phyloP scores from a whole-genome alignment of 2,888 invertebrate species.

The Odontocerum albicorne region DNA sequence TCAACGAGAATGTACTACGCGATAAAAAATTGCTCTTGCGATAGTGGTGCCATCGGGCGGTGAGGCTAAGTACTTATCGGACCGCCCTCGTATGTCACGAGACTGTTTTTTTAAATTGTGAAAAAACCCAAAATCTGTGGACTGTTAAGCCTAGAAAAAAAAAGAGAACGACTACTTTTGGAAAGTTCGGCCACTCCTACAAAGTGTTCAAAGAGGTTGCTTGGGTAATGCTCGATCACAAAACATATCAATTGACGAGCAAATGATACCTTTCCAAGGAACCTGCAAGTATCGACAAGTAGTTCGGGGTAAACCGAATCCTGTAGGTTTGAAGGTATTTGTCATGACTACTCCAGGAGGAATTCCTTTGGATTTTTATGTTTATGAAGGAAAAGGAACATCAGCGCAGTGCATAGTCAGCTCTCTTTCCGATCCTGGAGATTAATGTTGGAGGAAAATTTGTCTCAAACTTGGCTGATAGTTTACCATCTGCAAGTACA shows the following conservation, averaged over 20 bases:
- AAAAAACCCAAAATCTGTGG: no score
- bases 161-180: not conserved
- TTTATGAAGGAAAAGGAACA: constrained; percentile 3
- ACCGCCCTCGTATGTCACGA: no score
- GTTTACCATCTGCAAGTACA: not conserved
- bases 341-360: not conserved
- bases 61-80: no score
- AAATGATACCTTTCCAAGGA: constrained; percentile 1
- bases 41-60: no score
- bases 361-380: not conserved
- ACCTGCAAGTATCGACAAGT: not conserved
- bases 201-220: not conserved
- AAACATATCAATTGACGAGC: constrained; percentile 1
- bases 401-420: no score
- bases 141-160: no score
- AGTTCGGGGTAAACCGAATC: not conserved
- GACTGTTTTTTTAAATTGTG: no score
- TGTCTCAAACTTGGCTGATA: not conserved
- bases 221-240: constrained; percentile 1
- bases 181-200: not conserved
- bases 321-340: not conserved
- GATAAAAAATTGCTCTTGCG: no score
- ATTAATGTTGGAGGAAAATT: not conserved
- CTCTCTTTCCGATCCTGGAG: not conserved
- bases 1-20: no score